Conservation (phyloP, 53 echinoderm and acorn worm species). For the Crossaster papposus region DNA sequence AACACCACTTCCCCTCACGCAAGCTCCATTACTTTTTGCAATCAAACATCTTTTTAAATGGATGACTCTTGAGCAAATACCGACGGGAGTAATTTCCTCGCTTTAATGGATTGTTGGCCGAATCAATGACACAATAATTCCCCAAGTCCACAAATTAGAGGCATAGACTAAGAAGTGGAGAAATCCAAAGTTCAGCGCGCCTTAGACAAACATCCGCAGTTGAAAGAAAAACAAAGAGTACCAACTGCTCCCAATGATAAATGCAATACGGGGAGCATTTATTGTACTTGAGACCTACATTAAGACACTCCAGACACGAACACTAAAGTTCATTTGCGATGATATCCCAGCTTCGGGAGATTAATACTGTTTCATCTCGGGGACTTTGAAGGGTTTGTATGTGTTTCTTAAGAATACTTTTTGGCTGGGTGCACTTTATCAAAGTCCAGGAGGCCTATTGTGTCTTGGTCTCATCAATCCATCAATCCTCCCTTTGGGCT, state of each 20-base stretch:
- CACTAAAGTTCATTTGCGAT: slow-evolving; percentile 22
- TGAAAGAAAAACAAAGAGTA: neutral
- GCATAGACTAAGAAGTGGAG: neutral
- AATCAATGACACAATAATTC: slow-evolving; percentile 50
- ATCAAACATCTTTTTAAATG: slow-evolving; percentile 46
- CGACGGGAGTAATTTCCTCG: slow-evolving; percentile 36
- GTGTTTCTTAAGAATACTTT: slow-evolving; percentile 12
- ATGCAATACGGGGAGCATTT: slow-evolving; percentile 38
- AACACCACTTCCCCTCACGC: neutral
- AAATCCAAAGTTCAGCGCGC: slow-evolving; percentile 44
- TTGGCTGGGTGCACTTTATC: slow-evolving; percentile 39
- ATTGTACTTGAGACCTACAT: slow-evolving; percentile 43
- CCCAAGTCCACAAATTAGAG: slow-evolving; percentile 52
- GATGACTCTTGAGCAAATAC: slow-evolving; percentile 51
- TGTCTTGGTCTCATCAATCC: slow-evolving; percentile 13
- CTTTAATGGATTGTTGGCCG: slow-evolving; percentile 44
- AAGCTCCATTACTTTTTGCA: slow-evolving; percentile 6
- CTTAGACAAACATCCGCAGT: slow-evolving; percentile 35
- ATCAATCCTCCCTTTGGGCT: neutral
- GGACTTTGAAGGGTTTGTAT: slow-evolving; percentile 3
- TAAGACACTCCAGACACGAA: slow-evolving; percentile 25
- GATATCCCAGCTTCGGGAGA: neutral
- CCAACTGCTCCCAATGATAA: neutral
- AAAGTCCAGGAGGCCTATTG: slow-evolving; percentile 52
- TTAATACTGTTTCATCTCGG: slow-evolving; percentile 20